Conservation (phyloP, 2,888 invertebrate genomes). For the Drosophila meridiana region DNA sequence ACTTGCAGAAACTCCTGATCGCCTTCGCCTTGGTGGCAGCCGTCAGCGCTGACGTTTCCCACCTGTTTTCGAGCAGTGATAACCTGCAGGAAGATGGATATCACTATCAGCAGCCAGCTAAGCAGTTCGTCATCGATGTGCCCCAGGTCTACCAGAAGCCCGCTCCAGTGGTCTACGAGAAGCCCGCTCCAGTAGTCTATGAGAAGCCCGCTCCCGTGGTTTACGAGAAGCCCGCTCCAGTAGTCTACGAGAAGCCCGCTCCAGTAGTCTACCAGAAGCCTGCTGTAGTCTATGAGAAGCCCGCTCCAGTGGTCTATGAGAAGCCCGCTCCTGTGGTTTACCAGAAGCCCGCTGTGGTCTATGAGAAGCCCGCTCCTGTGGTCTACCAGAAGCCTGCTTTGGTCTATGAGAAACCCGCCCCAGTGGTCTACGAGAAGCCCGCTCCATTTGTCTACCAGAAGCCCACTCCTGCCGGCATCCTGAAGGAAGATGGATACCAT, state of each 20-base stretch:
- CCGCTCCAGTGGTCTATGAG: conserved; percentile 8
- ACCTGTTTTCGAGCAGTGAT: conserved; percentile 79
- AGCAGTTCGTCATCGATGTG: conserved; percentile 73
- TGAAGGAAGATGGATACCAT: conserved; percentile 72
- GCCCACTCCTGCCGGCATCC: conserved; percentile 41
- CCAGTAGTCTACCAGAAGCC: conserved; percentile 30
- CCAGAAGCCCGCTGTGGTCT: conserved; percentile 27
- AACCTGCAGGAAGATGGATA: conserved; percentile 82
- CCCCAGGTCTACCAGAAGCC: conserved; percentile 45
- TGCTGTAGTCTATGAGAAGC: conserved; percentile 28
- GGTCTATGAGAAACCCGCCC: neutral
- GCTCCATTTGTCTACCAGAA: conserved; percentile 21
- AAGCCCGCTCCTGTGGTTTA: conserved; percentile 25
- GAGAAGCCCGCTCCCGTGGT: conserved; percentile 18
- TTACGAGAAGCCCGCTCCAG: conserved; percentile 19
- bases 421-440: conserved; percentile 22
- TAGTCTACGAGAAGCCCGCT: conserved; percentile 33
- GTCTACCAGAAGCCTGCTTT: conserved; percentile 18
- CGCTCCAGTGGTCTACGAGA: conserved; percentile 19
- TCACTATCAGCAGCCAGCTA: conserved; percentile 68
- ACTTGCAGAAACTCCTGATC: conserved; percentile 79
- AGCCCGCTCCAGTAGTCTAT: conserved; percentile 27
- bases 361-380: conserved; percentile 18
- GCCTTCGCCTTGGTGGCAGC: conserved; percentile 79
- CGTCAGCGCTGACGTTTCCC: conserved; percentile 81